Evolutionary conservation across 1,140 invertebrate species (phyloP), one percentile per base, ranked within the genome.

Genomic region (Rhagoletis zephyria): DNA sequence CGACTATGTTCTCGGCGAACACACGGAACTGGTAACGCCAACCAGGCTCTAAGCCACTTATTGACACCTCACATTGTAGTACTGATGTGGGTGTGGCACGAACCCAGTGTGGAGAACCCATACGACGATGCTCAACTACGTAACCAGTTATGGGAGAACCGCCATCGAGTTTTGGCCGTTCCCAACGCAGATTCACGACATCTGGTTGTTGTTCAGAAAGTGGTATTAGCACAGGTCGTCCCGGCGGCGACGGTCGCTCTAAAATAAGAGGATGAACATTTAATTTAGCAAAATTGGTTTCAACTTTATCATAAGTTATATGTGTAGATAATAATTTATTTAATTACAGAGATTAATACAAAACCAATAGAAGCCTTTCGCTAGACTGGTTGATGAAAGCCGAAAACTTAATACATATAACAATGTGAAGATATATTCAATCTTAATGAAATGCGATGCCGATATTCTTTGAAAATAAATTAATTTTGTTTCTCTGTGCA

Each of bases 21-120:
- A 98, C 96, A 63, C 98, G 94, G 94, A 98, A 98, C 91, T 97
- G 96, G 92, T 98, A 98, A 67, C 96, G 94, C 94, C 97, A 97
- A 86, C 97, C 97, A 0, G 97, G 96, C 90, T 97, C 96, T 16
- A 98, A 94, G 48, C 96, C 96, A 87, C 95, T 95, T 19, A 97
- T 94, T 19, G 96, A 95, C 10, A 97, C 93, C 91, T 97, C 96
- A 0, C 96, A 95, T 56, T 95, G 94, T 4, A 94, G 93, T 5
- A 97, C 95, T 3, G 96, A 93, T 42, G 94, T 94, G 9, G 96
- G 95, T 9, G 96, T 95, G 2, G 96, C 96, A 88, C 96, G 94
- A 7, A 96, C 94, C 97, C 97, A 97, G 87, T 96, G 95, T 1
- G 96, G 94, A 0, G 96, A 95, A 4, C 96, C 96, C 61, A 96